Evolutionary conservation across 2,888 invertebrate species (phyloP).

Genomic region (Pyrocoelia pectoralis): DNA sequence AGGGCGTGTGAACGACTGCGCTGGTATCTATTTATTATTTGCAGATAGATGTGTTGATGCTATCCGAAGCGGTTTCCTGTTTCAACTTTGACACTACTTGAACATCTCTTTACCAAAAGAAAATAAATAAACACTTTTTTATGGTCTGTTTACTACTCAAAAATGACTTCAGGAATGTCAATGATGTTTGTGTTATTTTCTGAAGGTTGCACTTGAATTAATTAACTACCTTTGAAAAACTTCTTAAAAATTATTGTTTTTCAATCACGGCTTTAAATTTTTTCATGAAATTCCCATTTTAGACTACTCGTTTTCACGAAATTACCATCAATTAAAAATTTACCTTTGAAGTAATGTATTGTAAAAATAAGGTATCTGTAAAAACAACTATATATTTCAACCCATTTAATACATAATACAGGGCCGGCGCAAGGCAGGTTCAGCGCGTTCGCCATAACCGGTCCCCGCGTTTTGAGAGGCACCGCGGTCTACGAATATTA

Average conservation of each 20-base stretch:
- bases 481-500: too few relatives aligned
- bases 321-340: too few relatives aligned
- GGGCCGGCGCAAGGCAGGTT: too few relatives aligned
- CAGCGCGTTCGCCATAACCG: too few relatives aligned
- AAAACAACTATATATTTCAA: too few relatives aligned
- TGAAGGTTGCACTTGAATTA: constrained; percentile 32
- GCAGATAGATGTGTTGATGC: constrained; percentile 33
- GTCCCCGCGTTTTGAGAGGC: too few relatives aligned
- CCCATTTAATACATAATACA: too few relatives aligned
- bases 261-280: neutral
- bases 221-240: constrained; percentile 19
- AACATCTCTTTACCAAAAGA: constrained; percentile 26
- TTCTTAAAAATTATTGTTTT: constrained; percentile 2
- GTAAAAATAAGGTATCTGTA: too few relatives aligned
- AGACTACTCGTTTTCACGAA: too few relatives aligned
- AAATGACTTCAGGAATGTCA: constrained; percentile 32
- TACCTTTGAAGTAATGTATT: too few relatives aligned
- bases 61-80: constrained; percentile 31
- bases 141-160: constrained; percentile 28
- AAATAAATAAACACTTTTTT: constrained; percentile 35
- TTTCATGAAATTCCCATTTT: too few relatives aligned
- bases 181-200: constrained; percentile 29
- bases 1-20: constrained; percentile 31
- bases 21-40: constrained; percentile 24
- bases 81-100: constrained; percentile 33